These are phyloP conservation scores for Drosophila pectinifera DNA, from an alignment of 1,140 invertebrate genomes.

Conservation along the genomic window DNA sequence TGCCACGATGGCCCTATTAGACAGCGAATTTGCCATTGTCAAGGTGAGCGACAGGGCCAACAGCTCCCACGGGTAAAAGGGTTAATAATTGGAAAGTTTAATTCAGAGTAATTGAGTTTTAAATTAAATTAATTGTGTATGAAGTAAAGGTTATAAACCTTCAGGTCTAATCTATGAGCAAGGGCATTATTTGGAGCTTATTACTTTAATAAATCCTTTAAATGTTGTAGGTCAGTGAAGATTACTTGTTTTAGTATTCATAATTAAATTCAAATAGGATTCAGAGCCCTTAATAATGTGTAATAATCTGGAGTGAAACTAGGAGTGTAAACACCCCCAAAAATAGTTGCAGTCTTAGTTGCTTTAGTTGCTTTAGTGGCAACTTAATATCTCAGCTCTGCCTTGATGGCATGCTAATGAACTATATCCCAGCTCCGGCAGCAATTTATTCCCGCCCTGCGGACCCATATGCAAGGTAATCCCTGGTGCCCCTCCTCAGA, in stretches of 20 bases:
- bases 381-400: slow-evolving; percentile 46
- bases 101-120: neutral
- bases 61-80: slow-evolving; percentile 2
- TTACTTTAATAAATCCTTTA: no score
- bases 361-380: slow-evolving; percentile 22
- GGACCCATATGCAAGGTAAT: slow-evolving; percentile 32
- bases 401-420: slow-evolving; percentile 62
- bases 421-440: slow-evolving; percentile 32
- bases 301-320: neutral
- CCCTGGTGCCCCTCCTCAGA: slow-evolving; percentile 7
- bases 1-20: slow-evolving; percentile 30
- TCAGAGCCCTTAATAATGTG: slow-evolving; percentile 1
- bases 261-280: neutral
- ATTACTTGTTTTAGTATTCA: no score
- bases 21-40: slow-evolving; percentile 61
- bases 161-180: no score
- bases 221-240: no score
- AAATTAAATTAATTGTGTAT: neutral
- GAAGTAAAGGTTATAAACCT: no score
- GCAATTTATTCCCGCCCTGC: slow-evolving; percentile 56
- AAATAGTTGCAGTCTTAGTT: slow-evolving; percentile 22
- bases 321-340: slow-evolving; percentile 4
- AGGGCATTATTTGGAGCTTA: no score
- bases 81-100: neutral
- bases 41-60: slow-evolving; percentile 44